Evolutionary conservation across 53 echinoderm and acorn worm species (phyloP).

Genomic region (Glandiceps talaboti): DNA sequence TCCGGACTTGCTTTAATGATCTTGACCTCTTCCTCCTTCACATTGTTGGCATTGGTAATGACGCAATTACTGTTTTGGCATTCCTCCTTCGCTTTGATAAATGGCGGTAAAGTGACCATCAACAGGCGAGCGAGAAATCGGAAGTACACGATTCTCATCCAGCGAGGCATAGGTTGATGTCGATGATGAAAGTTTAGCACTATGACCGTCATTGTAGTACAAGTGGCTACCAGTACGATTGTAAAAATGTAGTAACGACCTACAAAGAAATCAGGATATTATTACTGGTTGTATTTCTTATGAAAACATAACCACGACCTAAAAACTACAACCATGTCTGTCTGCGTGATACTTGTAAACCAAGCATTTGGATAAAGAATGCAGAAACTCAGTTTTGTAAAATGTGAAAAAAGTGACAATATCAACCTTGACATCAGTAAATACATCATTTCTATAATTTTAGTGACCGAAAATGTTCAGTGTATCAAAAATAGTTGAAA

Average conservation of each 20-base stretch:
- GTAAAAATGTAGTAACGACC: constrained; percentile 96
- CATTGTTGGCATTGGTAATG: not conserved
- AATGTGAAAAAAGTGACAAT: no score
- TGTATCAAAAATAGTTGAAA: no score
- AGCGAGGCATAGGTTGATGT: constrained; percentile 61
- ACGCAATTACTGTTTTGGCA: not conserved
- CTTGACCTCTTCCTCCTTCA: not conserved
- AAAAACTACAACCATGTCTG: not conserved
- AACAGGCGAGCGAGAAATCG: constrained; percentile 66
- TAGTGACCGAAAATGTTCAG: no score
- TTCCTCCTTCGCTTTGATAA: not conserved
- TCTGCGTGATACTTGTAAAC: no score
- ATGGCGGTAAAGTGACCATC: constrained; percentile 28
- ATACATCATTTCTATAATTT: no score
- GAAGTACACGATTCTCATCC: constrained; percentile 77
- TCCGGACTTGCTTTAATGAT: not conserved
- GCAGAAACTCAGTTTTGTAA: no score
- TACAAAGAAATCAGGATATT: no score
- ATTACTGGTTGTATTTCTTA: no score
- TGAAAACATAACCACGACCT: not conserved
- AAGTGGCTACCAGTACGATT: constrained; percentile 88
- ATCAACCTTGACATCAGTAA: no score
- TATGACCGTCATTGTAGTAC: constrained; percentile 85
- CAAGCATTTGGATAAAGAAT: no score
- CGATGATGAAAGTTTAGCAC: constrained; percentile 93